These are phyloP conservation scores for Nilaparvata lugens DNA, from an alignment of 1,140 invertebrate species.

Conservation along the genomic window DNA sequence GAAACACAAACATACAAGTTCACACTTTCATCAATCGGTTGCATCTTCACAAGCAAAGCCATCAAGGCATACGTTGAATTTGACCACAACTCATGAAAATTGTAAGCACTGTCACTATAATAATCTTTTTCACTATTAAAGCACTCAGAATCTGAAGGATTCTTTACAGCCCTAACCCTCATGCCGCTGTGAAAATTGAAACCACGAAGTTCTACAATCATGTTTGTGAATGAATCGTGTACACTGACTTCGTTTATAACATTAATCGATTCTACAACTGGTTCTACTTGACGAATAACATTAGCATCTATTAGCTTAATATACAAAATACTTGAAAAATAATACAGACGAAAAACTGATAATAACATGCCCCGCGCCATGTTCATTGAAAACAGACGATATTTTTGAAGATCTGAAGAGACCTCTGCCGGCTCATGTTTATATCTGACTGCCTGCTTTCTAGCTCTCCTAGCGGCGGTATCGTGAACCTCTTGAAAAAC, in stretches of 20 bases:
- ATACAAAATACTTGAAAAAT: constrained; percentile 12
- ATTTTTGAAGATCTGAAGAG: background rate
- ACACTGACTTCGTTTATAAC: constrained; percentile 13
- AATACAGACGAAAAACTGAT: background rate
- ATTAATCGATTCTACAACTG: constrained; percentile 5
- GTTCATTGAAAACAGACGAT: background rate
- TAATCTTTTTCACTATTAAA: background rate
- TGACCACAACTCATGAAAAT: constrained; percentile 11
- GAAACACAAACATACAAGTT: constrained; percentile 8
- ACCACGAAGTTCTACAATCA: constrained; percentile 11
- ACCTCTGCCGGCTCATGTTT: background rate
- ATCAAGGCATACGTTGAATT: constrained; percentile 7
- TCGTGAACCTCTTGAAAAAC: no score
- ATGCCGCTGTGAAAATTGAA: constrained; percentile 8
- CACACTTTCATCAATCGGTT: background rate
- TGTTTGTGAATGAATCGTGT: constrained; percentile 1
- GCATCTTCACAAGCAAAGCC: background rate
- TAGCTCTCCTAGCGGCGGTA: no score
- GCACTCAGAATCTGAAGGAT: background rate
- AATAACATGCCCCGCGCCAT: constrained; percentile 2
- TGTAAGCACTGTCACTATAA: constrained; percentile 4
- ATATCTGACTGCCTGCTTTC: no score
- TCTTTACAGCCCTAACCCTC: constrained; percentile 13
- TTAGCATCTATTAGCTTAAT: constrained; percentile 4
- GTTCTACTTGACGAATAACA: background rate